Percentiles rank a stretch among this genome's conserved stretches.
These are phyloP conservation scores for Sylvilagus floridanus DNA, from an alignment of 2,797 vertebrate species.

Conservation along the genomic window DNA sequence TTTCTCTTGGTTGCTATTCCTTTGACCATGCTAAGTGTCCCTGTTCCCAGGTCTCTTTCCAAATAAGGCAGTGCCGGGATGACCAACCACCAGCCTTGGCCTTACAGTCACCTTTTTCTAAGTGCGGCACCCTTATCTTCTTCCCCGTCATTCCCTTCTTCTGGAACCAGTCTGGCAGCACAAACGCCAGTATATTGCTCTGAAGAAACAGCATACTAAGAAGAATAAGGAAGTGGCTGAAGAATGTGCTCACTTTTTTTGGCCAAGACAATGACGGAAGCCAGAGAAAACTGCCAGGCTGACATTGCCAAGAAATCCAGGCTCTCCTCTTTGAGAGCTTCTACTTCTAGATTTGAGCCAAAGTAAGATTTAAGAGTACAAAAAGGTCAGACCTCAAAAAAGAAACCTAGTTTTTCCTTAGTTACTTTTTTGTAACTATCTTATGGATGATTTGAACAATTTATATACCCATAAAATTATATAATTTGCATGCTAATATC, in stretches of 20 bases:
- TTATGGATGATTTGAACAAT: background rate
- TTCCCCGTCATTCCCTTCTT: background rate
- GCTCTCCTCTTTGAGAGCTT: no score
- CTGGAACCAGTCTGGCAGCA: background rate
- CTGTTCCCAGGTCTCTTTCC: background rate
- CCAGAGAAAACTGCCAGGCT: no score
- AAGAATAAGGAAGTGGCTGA: no score
- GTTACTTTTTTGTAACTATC: background rate
- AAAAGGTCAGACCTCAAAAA: no score
- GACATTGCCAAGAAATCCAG: no score
- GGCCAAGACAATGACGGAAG: no score
- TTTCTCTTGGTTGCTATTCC: background rate
- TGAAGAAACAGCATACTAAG: no score
- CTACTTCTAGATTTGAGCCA: no score
- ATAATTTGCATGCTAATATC: background rate
- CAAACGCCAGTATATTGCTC: no score
- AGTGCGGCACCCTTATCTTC: background rate
- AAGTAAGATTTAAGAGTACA: no score
- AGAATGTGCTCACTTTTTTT: no score
- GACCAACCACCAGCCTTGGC: background rate
- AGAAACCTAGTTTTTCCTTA: conserved; percentile 19
- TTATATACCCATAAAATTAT: background rate
- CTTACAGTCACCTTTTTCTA: background rate
- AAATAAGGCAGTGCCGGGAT: background rate
- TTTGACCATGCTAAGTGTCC: background rate